These are phyloP conservation scores for Oryzias dopingdopingensis DNA, from an alignment of 2,797 vertebrate genomes.

Conservation along the genomic window DNA sequence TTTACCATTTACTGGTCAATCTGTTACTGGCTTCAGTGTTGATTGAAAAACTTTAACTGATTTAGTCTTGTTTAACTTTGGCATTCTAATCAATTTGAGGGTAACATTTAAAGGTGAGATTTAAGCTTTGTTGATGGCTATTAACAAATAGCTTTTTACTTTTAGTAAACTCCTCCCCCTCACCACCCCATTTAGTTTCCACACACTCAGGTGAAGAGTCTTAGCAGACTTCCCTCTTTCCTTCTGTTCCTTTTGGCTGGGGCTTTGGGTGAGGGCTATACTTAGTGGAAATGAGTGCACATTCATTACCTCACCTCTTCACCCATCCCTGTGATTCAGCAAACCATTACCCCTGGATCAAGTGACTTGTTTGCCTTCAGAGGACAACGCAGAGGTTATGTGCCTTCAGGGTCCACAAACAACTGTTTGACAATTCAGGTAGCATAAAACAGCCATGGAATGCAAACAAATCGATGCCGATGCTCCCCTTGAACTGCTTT, in stretches of 20 bases:
- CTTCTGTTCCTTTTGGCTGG: conserved; percentile 20
- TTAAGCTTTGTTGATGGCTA: no score
- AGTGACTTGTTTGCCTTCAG: conserved; percentile 45
- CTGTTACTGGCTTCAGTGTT: no score
- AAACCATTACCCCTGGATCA: conserved; percentile 9
- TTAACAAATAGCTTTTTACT: no score
- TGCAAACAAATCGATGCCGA: conserved; percentile 52
- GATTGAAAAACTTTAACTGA: no score
- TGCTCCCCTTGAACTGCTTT: conserved; percentile 59
- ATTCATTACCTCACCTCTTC: conserved; percentile 1
- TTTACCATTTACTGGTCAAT: no score
- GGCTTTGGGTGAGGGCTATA: conserved; percentile 55
- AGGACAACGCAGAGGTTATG: conserved; percentile 24
- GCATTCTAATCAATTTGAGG: no score
- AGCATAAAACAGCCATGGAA: conserved; percentile 45
- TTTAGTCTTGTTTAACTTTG: no score
- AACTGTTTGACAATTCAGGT: conserved; percentile 43
- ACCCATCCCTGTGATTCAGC: not conserved
- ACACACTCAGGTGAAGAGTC: conserved; percentile 37
- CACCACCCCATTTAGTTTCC: not conserved
- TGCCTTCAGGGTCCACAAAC: conserved; percentile 41
- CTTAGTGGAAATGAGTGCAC: conserved; percentile 24
- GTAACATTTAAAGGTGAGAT: not conserved
- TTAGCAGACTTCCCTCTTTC: conserved; percentile 29
- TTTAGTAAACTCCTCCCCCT: not conserved